phyloP scores from a whole-genome alignment of 2,797 vertebrate genomes.

The Neosilurus mollespiculum region DNA sequence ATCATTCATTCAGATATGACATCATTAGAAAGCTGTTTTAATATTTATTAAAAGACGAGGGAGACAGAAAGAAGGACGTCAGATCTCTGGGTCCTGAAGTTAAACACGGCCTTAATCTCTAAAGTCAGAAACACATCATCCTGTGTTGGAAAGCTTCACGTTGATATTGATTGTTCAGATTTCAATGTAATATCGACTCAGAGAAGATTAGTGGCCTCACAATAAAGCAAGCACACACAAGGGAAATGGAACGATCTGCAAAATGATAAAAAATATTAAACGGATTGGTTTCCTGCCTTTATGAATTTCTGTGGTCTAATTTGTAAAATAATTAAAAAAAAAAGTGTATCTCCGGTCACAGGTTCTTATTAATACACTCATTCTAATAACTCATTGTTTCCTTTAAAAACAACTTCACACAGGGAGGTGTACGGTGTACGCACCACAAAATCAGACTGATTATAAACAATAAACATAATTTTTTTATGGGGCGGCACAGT shows the following conservation, averaged over 20 bases:
- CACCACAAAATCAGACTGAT: background rate
- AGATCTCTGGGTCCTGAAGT: background rate
- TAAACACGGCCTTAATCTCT: background rate
- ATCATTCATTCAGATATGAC: background rate
- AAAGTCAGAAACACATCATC: background rate
- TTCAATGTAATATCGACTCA: background rate
- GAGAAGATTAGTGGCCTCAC: background rate
- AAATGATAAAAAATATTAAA: background rate
- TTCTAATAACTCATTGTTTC: too few species aligned
- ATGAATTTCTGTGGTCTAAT: background rate
- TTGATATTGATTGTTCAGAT: slow-evolving; percentile 7
- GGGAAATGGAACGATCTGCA: background rate
- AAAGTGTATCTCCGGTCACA: background rate
- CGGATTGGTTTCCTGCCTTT: background rate
- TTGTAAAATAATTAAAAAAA: background rate
- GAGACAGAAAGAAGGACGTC: background rate
- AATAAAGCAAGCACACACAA: background rate
- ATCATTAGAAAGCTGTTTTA: background rate
- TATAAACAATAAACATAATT: background rate
- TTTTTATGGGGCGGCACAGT: too few species aligned
- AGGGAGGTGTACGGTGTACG: background rate
- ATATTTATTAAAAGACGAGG: background rate
- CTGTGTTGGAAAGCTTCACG: background rate
- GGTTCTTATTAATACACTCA: background rate
- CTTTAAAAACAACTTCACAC: too few species aligned